Percentiles rank a stretch among this genome's conserved stretches.
phyloP scores from a whole-genome alignment of 2,797 vertebrate genomes.

The Lemur catta region DNA sequence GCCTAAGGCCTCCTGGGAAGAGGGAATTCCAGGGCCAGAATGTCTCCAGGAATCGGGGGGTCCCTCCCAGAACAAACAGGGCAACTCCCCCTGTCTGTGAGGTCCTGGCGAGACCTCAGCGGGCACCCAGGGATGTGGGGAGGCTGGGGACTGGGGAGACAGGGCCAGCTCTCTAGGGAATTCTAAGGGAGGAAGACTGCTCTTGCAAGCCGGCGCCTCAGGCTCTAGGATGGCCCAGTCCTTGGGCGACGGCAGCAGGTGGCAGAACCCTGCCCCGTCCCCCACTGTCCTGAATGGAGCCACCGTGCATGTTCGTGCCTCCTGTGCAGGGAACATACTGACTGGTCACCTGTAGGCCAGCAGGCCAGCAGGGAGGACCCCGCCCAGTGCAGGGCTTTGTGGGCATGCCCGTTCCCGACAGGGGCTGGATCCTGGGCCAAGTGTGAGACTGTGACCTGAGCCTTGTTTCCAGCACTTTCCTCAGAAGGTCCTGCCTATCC shows the following conservation, averaged over 20 bases:
- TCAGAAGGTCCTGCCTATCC: rapidly evolving
- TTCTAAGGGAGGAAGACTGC: neutral
- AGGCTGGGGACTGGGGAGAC: neutral
- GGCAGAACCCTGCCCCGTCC: too few relatives aligned
- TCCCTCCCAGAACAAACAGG: neutral
- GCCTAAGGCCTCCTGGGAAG: rapidly evolving
- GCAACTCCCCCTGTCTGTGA: neutral
- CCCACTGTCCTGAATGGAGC: rapidly evolving
- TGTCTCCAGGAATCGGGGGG: neutral
- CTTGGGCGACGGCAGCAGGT: rapidly evolving
- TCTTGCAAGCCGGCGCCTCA: rapidly evolving
- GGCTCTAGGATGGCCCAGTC: neutral
- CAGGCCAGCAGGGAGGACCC: neutral
- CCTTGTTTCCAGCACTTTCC: rapidly evolving
- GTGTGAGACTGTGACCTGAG: neutral
- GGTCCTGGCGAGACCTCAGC: too few relatives aligned
- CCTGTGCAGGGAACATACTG: too few relatives aligned
- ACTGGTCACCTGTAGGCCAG: neutral
- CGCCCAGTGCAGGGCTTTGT: rapidly evolving
- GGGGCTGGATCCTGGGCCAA: rapidly evolving
- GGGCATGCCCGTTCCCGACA: neutral
- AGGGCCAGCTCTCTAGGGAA: neutral
- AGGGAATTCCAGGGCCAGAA: too few relatives aligned
- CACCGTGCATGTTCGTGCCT: rapidly evolving
- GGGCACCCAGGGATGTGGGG: neutral